Evolutionary conservation across 2,113 vertebrate genomes (phyloP).

Genomic region (Uropsilus gracilis): DNA sequence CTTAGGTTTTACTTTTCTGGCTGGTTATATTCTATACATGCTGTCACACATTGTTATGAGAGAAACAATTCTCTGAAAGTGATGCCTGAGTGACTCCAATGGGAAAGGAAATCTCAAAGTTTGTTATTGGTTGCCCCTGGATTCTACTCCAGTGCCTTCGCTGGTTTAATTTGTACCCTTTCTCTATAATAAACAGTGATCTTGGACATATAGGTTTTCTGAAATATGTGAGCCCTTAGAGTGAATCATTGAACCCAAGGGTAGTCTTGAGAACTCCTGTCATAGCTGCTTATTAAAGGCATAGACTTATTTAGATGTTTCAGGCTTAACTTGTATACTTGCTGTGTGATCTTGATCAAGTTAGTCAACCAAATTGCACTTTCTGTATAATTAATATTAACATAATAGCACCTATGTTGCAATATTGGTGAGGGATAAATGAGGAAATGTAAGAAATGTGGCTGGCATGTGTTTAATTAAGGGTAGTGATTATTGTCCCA

Average conservation of each 20-base stretch:
- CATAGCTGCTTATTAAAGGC: not conserved
- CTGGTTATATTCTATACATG: not conserved
- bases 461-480: not conserved
- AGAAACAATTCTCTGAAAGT: not conserved
- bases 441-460: conserved; percentile 27
- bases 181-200: not conserved
- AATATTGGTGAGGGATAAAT: conserved; percentile 35
- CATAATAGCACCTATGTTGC: not conserved
- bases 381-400: not conserved
- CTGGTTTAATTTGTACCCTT: not conserved
- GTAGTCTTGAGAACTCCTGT: not conserved
- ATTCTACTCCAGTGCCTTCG: not conserved
- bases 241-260: not conserved
- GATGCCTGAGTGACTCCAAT: not conserved
- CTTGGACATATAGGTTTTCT: not conserved
- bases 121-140: not conserved
- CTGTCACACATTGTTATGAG: not conserved
- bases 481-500: not conserved
- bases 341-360: not conserved
- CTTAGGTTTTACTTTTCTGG: not conserved
- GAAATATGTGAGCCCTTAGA: not conserved
- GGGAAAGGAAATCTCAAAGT: not conserved
- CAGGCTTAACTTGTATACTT: not conserved
- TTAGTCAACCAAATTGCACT: not conserved
- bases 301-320: not conserved